These are phyloP conservation scores for Lonchura striata DNA, from an alignment of 2,113 vertebrate species.

Conservation along the genomic window DNA sequence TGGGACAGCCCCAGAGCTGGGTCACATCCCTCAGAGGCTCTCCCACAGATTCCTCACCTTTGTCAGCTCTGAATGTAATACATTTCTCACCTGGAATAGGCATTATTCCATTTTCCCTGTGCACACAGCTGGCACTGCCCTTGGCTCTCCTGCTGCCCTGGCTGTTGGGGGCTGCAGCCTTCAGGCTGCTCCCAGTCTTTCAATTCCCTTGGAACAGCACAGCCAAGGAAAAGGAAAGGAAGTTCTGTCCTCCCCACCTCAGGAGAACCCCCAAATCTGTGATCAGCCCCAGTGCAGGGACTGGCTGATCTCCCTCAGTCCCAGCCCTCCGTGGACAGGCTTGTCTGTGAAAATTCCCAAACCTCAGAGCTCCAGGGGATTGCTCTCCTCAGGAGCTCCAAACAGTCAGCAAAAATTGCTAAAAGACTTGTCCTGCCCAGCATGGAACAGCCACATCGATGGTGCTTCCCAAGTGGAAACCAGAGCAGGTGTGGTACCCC, in stretches of 20 bases:
- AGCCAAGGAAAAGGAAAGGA: not conserved
- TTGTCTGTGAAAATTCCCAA: not conserved
- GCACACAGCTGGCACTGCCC: not conserved
- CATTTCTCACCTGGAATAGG: not conserved
- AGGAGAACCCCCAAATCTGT: not conserved
- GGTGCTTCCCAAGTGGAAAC: not conserved
- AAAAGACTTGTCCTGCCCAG: not conserved
- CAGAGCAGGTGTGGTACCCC: not conserved
- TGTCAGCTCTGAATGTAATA: not conserved
- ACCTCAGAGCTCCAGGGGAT: not conserved
- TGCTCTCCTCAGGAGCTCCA: not conserved
- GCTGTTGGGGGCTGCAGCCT: not conserved
- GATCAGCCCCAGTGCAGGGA: not conserved
- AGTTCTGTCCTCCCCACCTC: not conserved
- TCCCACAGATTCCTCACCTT: not conserved
- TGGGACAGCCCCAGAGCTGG: not conserved
- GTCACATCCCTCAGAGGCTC: not conserved
- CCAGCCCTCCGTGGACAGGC: accelerated
- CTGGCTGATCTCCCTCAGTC: not conserved
- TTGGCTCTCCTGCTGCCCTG: not conserved
- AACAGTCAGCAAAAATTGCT: not conserved
- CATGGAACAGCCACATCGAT: not conserved
- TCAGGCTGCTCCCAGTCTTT: not conserved
- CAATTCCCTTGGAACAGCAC: not conserved
- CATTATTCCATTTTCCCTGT: not conserved